Conservation (phyloP, 92 coral and sea anemone species). For the Umimayanthus chanpuru region DNA sequence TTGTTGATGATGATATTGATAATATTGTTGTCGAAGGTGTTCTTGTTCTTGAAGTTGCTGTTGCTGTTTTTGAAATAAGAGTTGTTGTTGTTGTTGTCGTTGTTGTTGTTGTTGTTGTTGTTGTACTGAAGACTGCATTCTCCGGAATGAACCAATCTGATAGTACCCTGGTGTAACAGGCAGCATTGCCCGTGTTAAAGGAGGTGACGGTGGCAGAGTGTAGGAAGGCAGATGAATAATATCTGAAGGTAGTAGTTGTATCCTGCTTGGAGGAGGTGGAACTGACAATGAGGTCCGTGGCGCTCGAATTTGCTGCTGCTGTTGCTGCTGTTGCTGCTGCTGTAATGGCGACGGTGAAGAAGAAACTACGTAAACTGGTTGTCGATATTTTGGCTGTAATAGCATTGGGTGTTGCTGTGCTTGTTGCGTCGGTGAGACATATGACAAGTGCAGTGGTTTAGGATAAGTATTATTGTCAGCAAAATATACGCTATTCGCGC, state of each 20-base stretch:
- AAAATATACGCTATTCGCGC: not conserved
- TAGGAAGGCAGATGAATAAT: not conserved
- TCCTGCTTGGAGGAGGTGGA: not conserved
- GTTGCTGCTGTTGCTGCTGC: too few species aligned
- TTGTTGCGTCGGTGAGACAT: not conserved
- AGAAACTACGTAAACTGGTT: not conserved
- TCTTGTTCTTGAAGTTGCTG: too few species aligned
- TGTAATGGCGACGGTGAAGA: slow-evolving; percentile 1
- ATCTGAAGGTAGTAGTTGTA: slow-evolving; percentile 20
- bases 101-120: slow-evolving; percentile 7
- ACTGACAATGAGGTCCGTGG: not conserved
- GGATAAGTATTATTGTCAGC: not conserved
- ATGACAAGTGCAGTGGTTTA: not conserved
- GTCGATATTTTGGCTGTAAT: not conserved
- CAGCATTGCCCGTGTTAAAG: slow-evolving; percentile 5
- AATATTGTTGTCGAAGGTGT: too few species aligned
- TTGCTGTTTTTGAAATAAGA: too few species aligned
- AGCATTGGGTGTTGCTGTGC: not conserved
- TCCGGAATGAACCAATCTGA: not conserved
- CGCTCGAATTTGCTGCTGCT: not conserved
- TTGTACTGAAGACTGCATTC: not conserved
- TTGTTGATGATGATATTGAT: too few species aligned
- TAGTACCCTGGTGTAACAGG: not conserved
- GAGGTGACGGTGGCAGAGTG: slow-evolving; percentile 14
- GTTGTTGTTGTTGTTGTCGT: too few species aligned